Evolutionary conservation across 1,140 invertebrate species (phyloP).

Genomic region (Camponotus floridanus): DNA sequence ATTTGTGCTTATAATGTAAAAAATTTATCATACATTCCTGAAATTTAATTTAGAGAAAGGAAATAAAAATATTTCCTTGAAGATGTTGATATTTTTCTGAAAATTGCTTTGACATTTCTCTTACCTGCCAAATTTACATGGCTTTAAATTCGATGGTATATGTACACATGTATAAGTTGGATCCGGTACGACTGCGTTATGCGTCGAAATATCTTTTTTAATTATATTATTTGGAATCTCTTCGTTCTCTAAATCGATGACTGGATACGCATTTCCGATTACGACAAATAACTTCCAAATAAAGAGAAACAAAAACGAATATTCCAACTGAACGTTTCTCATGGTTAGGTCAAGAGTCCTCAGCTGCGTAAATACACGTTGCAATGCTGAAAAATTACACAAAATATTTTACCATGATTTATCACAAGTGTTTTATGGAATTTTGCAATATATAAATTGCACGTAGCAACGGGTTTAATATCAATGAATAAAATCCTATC

Average conservation of each 20-base stretch:
- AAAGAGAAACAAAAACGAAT: slow-evolving; percentile 28
- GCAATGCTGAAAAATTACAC: slow-evolving; percentile 39
- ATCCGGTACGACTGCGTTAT: not conserved
- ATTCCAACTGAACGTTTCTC: slow-evolving; percentile 11
- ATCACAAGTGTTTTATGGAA: slow-evolving; percentile 7
- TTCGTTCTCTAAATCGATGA: not conserved
- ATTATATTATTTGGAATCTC: not conserved
- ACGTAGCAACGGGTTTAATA: slow-evolving; percentile 2
- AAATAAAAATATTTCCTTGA: not conserved
- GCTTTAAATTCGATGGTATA: slow-evolving; percentile 51
- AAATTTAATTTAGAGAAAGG: not conserved
- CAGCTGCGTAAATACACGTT: not conserved
- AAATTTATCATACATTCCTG: not conserved
- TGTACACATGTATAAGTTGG: slow-evolving; percentile 64
- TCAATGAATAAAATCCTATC: slow-evolving; percentile 2
- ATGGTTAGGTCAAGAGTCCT: slow-evolving; percentile 36
- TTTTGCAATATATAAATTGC: slow-evolving; percentile 9
- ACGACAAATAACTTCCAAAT: not conserved
- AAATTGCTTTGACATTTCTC: not conserved
- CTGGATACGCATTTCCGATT: slow-evolving; percentile 22
- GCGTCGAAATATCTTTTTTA: too few relatives aligned
- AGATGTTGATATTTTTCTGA: not conserved
- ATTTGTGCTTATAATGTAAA: not conserved
- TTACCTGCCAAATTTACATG: slow-evolving; percentile 67
- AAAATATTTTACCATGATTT: slow-evolving; percentile 9